These are phyloP conservation scores for Polydrusus tereticollis DNA, from an alignment of 2,888 invertebrate genomes.

Conservation along the genomic window DNA sequence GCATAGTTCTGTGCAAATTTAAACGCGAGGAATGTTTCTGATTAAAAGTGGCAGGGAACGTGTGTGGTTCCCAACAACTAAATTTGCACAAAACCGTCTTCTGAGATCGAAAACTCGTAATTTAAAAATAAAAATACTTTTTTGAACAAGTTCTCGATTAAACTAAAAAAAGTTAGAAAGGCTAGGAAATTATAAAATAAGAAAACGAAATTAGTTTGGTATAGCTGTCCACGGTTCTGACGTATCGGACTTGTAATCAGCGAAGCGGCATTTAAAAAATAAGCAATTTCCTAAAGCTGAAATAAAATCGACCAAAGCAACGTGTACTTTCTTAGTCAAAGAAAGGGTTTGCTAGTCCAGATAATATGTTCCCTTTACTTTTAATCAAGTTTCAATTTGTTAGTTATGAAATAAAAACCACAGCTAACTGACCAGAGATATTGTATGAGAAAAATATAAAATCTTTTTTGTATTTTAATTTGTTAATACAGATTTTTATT, in stretches of 20 bases:
- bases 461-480: no score
- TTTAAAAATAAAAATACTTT: background rate
- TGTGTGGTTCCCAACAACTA: no score
- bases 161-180: background rate
- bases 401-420: background rate
- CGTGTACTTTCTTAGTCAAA: background rate
- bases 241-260: background rate
- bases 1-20: no score
- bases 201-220: background rate
- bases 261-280: conserved; percentile 2
- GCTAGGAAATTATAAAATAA: background rate
- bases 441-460: no score
- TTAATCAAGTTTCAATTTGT: background rate
- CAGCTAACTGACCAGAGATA: no score
- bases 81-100: no score
- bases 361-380: conserved; percentile 3
- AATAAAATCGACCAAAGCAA: conserved; percentile 15
- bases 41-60: no score
- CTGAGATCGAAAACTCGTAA: no score
- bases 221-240: background rate
- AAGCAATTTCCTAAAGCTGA: conserved; percentile 14
- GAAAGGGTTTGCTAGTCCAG: background rate
- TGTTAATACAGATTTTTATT: no score
- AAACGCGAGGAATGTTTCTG: no score
- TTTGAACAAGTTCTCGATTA: background rate